A percentile compares a stretch with the other conserved stretches of the same genome.
These are phyloP conservation scores for Sphecodes monilicornis DNA, from an alignment of 2,888 invertebrate species.

Conservation along the genomic window DNA sequence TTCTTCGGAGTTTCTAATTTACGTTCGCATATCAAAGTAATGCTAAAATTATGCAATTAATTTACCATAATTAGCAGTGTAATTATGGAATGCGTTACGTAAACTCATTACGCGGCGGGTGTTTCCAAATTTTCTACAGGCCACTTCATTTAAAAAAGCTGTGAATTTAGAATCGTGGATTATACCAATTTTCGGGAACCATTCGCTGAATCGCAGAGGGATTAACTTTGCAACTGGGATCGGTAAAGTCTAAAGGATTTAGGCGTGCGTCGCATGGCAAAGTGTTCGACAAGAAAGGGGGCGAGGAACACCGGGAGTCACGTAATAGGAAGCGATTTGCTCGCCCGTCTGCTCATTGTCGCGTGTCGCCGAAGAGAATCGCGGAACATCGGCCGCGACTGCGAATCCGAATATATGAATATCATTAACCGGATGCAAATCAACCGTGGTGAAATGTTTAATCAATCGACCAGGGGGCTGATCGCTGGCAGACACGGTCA, in stretches of 20 bases:
- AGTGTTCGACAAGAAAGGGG: conserved; percentile 29
- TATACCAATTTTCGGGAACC: not conserved
- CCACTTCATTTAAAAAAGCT: not conserved
- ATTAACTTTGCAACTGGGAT: not conserved
- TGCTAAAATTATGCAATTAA: not conserved
- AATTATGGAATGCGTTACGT: not conserved
- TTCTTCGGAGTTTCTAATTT: not conserved
- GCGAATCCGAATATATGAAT: conserved; percentile 74
- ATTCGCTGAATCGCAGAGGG: not conserved
- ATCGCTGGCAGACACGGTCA: conserved; percentile 39
- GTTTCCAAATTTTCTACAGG: not conserved
- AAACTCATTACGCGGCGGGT: not conserved
- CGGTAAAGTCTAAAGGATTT: not conserved
- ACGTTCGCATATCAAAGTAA: not conserved
- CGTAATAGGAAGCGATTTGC: conserved; percentile 72
- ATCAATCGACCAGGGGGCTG: conserved; percentile 59
- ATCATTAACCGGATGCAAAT: conserved; percentile 76
- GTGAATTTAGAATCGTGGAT: not conserved
- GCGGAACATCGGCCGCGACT: conserved; percentile 10
- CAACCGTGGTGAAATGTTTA: conserved; percentile 73
- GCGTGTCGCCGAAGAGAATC: conserved; percentile 47
- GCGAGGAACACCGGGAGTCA: conserved; percentile 44
- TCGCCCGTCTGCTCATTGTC: conserved; percentile 53
- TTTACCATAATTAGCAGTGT: not conserved
- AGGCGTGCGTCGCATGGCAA: conserved; percentile 40